Conservation (phyloP, 1,140 invertebrate species). For the Latrodectus geometricus region DNA sequence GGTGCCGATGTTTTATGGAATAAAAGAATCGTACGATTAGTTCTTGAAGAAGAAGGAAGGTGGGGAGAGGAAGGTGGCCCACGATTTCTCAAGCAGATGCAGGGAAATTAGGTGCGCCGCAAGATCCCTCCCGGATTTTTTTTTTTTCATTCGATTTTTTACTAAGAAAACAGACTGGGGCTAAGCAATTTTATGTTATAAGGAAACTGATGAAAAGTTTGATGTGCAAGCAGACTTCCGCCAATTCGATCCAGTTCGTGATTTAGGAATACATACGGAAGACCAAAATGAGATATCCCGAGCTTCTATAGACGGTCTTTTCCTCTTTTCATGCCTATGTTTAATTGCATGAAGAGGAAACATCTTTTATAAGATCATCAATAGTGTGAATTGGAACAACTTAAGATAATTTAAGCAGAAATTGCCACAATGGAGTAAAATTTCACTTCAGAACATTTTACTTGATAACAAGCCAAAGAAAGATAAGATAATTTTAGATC, state of each 20-base stretch:
- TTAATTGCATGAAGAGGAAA: no score
- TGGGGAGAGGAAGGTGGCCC: background rate
- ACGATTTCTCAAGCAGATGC: constrained; percentile 2
- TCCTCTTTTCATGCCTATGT: no score
- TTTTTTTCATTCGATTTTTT: background rate
- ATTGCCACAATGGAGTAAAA: no score
- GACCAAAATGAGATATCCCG: background rate
- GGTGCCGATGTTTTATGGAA: constrained; percentile 26
- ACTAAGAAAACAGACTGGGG: background rate
- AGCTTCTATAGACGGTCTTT: no score
- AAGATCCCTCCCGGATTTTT: constrained; percentile 8
- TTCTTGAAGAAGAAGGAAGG: constrained; percentile 1
- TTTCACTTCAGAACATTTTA: no score
- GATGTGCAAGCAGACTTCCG: constrained; percentile 9
- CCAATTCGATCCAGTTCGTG: constrained; percentile 6
- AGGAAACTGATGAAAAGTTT: background rate
- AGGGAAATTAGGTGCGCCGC: constrained; percentile 32
- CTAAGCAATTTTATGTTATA: constrained; percentile 14
- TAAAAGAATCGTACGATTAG: constrained; percentile 15
- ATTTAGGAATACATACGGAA: background rate
- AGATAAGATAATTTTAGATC: no score
- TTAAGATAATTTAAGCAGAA: no score
- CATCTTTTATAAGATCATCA: no score
- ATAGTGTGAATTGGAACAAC: no score
- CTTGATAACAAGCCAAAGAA: no score